phyloP scores from a whole-genome alignment of 2,113 vertebrate genomes.

The Cyanistes caeruleus region DNA sequence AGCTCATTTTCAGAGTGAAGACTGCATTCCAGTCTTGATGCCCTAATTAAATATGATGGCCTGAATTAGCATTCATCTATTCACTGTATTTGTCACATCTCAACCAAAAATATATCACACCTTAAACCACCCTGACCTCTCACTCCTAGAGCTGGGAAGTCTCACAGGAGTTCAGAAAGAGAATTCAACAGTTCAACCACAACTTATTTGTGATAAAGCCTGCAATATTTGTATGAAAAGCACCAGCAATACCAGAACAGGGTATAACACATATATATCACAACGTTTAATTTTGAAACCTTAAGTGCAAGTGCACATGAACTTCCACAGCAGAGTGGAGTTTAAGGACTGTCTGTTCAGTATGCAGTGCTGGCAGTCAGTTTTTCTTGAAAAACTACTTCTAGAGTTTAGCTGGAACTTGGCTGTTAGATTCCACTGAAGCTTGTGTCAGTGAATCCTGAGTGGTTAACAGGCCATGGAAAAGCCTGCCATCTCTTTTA shows the following conservation, averaged over 20 bases:
- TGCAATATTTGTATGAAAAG: neutral
- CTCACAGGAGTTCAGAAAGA: neutral
- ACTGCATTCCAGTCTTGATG: constrained; percentile 4
- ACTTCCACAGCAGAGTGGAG: neutral
- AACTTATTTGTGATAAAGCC: neutral
- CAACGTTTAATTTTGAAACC: neutral
- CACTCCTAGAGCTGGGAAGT: neutral
- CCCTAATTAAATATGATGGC: constrained; percentile 53
- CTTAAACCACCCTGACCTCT: neutral
- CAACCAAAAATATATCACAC: neutral
- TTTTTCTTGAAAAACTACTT: neutral
- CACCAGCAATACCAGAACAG: neutral
- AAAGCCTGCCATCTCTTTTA: neutral
- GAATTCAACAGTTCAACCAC: neutral
- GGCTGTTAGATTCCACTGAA: neutral
- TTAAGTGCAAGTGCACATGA: neutral
- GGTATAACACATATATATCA: neutral
- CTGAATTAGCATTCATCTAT: constrained; percentile 38
- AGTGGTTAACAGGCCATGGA: neutral
- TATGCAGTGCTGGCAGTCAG: neutral
- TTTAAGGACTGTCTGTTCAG: neutral
- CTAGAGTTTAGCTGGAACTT: neutral
- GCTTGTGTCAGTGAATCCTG: neutral
- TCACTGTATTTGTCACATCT: constrained; percentile 16
- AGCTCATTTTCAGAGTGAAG: constrained; percentile 38